These are phyloP conservation scores for Sphaerophoria rueppellii DNA, from an alignment of 2,888 invertebrate genomes.

Conservation along the genomic window DNA sequence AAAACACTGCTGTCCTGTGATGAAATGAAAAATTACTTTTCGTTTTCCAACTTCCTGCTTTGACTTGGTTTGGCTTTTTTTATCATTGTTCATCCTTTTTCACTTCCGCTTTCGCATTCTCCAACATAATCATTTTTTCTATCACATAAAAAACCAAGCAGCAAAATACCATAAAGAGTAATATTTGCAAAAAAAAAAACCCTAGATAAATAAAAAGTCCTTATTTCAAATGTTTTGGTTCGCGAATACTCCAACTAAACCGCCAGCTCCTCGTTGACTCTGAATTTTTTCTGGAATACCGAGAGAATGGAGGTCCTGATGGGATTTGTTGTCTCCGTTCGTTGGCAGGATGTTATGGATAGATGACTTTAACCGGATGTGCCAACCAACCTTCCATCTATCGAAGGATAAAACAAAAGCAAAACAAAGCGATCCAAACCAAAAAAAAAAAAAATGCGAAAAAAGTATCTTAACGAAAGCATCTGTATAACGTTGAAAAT, in stretches of 20 bases:
- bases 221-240: conserved; percentile 5
- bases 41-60: conserved; percentile 38
- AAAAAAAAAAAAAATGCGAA: not conserved
- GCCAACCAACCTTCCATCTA: conserved; percentile 35
- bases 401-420: conserved; percentile 6
- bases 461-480: conserved; percentile 40
- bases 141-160: conserved; percentile 22
- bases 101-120: conserved; percentile 31
- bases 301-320: conserved; percentile 30
- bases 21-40: conserved; percentile 71
- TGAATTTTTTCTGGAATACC: not conserved
- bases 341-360: conserved; percentile 47
- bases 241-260: conserved; percentile 16
- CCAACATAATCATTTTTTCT: conserved; percentile 27
- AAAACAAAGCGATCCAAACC: not conserved
- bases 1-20: conserved; percentile 35
- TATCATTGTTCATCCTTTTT: conserved; percentile 21
- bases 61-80: conserved; percentile 28
- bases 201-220: conserved; percentile 1
- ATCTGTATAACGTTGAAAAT: conserved; percentile 62
- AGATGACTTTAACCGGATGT: conserved; percentile 66
- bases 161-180: conserved; percentile 26
- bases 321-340: conserved; percentile 47
- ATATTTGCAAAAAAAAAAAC: conserved; percentile 5
- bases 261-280: conserved; percentile 34